Evolutionary conservation across 2,888 invertebrate species (phyloP).

Genomic region (Candidula unifasciata): DNA sequence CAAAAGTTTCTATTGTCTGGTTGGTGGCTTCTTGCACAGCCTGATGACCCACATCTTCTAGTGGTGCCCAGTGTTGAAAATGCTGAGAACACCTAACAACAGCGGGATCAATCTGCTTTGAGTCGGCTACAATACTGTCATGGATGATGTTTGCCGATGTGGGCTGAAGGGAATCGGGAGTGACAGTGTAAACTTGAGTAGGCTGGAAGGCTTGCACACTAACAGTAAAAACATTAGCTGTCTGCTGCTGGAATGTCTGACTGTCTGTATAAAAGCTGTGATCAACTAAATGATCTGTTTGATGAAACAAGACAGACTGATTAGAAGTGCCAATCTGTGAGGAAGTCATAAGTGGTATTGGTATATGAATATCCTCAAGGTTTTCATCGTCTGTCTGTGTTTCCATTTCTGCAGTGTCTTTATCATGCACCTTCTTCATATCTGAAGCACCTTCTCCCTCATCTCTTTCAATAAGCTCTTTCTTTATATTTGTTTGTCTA

Average conservation of each 20-base stretch:
- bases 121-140: background rate
- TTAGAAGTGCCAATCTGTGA: background rate
- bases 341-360: constrained; percentile 9
- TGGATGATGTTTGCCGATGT: background rate
- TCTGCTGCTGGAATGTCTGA: constrained; percentile 25
- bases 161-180: constrained; percentile 6
- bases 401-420: constrained; percentile 20
- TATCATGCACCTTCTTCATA: background rate
- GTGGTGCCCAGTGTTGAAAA: constrained; percentile 35
- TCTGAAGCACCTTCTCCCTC: background rate
- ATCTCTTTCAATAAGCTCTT: background rate
- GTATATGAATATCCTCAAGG: constrained; percentile 26
- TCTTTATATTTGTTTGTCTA: background rate
- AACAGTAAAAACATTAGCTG: constrained; percentile 6
- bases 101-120: background rate
- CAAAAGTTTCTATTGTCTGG: background rate
- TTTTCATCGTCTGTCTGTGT: constrained; percentile 15
- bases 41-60: constrained; percentile 7
- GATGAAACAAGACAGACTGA: constrained; percentile 20
- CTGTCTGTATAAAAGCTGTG: constrained; percentile 18
- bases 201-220: constrained; percentile 28
- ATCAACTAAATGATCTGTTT: background rate
- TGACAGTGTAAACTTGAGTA: background rate
- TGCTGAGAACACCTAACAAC: background rate
- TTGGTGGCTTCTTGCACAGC: background rate